A percentile compares a stretch with the other conserved stretches of the same genome.
These are phyloP conservation scores for Dendrolimus pini DNA, from an alignment of 2,888 invertebrate species.

Conservation along the genomic window DNA sequence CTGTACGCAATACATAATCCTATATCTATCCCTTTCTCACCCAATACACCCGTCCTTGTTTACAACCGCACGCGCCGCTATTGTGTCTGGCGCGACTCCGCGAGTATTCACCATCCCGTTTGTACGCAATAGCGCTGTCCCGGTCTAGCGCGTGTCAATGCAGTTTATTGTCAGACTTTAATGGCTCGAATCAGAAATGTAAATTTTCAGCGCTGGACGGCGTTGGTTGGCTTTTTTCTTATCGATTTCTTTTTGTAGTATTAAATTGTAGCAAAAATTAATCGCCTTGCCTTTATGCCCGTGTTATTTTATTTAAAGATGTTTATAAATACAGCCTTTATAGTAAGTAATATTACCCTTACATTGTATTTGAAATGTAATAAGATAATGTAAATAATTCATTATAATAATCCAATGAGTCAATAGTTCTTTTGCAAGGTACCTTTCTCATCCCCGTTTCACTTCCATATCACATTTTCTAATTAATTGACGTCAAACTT, in stretches of 20 bases:
- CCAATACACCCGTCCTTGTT: slow-evolving; percentile 43
- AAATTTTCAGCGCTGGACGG: slow-evolving; percentile 70
- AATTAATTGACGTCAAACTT: too few species aligned
- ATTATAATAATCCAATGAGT: too few species aligned
- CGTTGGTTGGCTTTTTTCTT: slow-evolving; percentile 65
- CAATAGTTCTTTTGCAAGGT: too few species aligned
- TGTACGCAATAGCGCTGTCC: slow-evolving; percentile 45
- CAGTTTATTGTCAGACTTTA: slow-evolving; percentile 74
- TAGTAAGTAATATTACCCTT: too few species aligned
- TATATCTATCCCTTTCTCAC: slow-evolving; percentile 33
- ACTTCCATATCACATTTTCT: too few species aligned
- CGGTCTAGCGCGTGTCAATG: slow-evolving; percentile 61
- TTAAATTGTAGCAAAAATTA: slow-evolving; percentile 63
- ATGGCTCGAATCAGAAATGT: slow-evolving; percentile 74
- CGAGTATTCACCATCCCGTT: slow-evolving; percentile 39
- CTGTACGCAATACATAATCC: slow-evolving; percentile 28
- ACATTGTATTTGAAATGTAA: too few species aligned
- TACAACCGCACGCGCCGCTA: slow-evolving; percentile 63
- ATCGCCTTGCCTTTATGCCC: slow-evolving; percentile 34
- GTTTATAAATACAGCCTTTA: background rate
- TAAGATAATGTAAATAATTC: too few species aligned
- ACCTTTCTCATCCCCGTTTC: too few species aligned
- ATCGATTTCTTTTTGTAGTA: slow-evolving; percentile 63
- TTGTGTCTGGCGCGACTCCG: slow-evolving; percentile 64
- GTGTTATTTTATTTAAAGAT: slow-evolving; percentile 19